These are phyloP conservation scores for Nothocercus julius DNA, from an alignment of 2,113 vertebrate genomes.

Conservation along the genomic window DNA sequence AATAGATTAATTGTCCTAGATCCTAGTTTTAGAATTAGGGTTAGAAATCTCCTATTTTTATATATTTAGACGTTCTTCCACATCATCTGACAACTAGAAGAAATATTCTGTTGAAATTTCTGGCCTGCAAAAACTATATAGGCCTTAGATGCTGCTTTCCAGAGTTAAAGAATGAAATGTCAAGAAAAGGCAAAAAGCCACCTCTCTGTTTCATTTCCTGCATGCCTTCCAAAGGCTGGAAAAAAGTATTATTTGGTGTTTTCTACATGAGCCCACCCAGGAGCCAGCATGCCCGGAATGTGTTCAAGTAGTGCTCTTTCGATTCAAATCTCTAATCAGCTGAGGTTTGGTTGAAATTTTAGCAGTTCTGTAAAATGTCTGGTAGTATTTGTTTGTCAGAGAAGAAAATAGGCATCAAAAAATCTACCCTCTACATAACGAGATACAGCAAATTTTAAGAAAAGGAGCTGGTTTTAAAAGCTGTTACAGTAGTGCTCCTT, in stretches of 20 bases:
- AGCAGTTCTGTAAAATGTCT: background rate
- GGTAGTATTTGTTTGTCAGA: background rate
- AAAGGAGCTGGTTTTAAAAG: background rate
- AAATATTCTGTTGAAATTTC: background rate
- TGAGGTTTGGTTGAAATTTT: background rate
- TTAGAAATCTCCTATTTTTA: background rate
- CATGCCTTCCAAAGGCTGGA: fast-evolving
- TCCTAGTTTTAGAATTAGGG: background rate
- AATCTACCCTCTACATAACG: background rate
- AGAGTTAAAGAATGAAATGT: background rate
- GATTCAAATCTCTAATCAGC: background rate
- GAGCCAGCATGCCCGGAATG: background rate
- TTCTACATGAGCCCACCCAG: background rate
- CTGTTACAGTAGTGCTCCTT: background rate
- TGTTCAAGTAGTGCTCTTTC: background rate
- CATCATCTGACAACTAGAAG: background rate
- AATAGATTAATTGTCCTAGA: background rate
- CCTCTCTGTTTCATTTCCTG: background rate
- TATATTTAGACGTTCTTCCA: background rate
- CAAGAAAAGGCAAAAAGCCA: background rate
- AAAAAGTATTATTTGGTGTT: background rate
- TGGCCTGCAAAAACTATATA: background rate
- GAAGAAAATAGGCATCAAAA: background rate
- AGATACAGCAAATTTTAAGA: background rate
- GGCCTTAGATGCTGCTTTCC: background rate